Conservation (phyloP, 1,140 invertebrate species). For the Bombus superbus region DNA sequence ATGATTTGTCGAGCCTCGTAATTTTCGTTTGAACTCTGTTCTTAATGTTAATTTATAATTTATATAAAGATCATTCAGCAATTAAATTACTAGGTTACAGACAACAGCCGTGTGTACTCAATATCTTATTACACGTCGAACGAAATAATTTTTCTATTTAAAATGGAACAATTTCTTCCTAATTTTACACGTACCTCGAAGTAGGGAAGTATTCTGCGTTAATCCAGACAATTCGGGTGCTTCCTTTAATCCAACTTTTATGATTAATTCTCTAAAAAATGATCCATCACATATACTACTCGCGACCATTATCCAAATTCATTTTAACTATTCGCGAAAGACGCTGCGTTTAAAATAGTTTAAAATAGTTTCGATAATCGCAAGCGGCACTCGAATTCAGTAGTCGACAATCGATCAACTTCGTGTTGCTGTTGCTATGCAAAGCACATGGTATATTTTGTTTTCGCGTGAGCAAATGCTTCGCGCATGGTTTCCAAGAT, state of each 20-base stretch:
- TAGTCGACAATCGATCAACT: neutral
- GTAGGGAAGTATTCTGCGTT: too few relatives aligned
- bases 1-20: neutral
- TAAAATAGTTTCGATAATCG: conserved; percentile 1
- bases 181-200: conserved; percentile 1
- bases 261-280: neutral
- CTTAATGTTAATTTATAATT: neutral
- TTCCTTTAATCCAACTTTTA: neutral
- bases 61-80: neutral
- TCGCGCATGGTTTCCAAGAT: neutral
- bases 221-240: neutral
- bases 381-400: neutral
- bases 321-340: neutral
- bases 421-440: neutral
- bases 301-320: neutral
- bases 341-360: neutral
- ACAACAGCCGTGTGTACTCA: neutral
- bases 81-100: neutral
- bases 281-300: neutral
- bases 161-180: neutral
- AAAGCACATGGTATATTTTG: conserved; percentile 3
- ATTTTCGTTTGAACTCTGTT: neutral
- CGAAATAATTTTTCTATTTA: neutral
- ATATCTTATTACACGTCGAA: neutral
- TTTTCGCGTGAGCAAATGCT: neutral